Evolutionary conservation across 2,888 invertebrate species (phyloP).

Genomic region (Drosophila anomalata): DNA sequence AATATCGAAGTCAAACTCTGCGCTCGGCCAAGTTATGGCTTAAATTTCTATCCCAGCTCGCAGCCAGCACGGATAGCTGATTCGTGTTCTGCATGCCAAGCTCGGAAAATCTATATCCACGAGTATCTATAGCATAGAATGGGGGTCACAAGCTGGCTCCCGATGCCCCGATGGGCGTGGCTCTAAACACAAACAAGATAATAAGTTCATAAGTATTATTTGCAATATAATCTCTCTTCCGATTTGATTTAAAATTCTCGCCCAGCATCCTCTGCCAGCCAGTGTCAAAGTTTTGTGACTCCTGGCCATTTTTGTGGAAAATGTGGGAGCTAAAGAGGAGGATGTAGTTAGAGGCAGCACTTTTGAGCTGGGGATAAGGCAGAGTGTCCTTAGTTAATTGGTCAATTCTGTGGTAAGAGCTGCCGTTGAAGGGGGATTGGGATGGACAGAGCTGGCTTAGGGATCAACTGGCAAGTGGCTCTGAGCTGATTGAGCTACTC

Average conservation of each 20-base stretch:
- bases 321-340: conserved; percentile 9
- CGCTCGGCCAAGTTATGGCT: conserved; percentile 67
- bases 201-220: conserved; percentile 79
- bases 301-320: conserved; percentile 25
- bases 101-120: conserved; percentile 23
- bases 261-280: conserved; percentile 45
- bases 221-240: conserved; percentile 64
- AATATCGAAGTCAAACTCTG: conserved; percentile 67
- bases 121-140: conserved; percentile 4
- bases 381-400: conserved; percentile 59
- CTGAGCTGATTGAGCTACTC: conserved; percentile 28
- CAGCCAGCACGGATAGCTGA: conserved; percentile 45
- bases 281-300: conserved; percentile 60
- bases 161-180: conserved; percentile 28
- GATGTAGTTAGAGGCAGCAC: conserved; percentile 6
- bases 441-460: conserved; percentile 24
- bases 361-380: conserved; percentile 49
- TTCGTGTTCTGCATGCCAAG: conserved; percentile 74
- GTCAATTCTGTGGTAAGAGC: conserved; percentile 46
- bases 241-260: conserved; percentile 67
- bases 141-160: conserved; percentile 5
- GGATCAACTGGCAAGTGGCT: conserved; percentile 34
- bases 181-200: conserved; percentile 73
- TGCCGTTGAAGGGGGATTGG: conserved; percentile 43
- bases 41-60: conserved; percentile 73